Evolutionary conservation across 2,797 vertebrate species (phyloP), one percentile per base, ranked within the genome.

Genomic region (Anomalospiza imberbis): DNA sequence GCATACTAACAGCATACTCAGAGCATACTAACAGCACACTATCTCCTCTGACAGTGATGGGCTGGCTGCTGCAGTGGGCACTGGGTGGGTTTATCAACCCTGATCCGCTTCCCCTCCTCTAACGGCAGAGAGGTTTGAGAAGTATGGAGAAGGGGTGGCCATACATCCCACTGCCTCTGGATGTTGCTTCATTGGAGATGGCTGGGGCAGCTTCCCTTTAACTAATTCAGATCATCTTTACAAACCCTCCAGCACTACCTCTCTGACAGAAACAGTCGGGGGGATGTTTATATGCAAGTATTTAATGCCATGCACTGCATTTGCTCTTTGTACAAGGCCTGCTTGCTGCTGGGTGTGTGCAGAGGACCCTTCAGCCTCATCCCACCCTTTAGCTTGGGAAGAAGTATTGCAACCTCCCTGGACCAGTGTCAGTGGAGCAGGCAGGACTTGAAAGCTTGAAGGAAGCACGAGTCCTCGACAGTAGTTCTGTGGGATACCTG

Each of bases 1-100:
- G 95, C 95, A 97, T 96, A 94, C 95, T 97, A 95, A 97, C 89
- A 67, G 74, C 74, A 67, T 44, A 36, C 48, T 85, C 62, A 29
- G 40, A 66, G 95, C 95, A 96, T 95, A 72, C 94, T 95, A 94
- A 91, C 86, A 67, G 88, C 60, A 48, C n/a, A 2, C 36, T 61
- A 16, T 44, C 53, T 93, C 91, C 78, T n/a, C 92, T 53, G 74
- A 89, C 71, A 87, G 95, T 51, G 36, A 24, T 0, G 16, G 93
- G 60, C 72, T 3, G 5, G 38, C 71, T 90, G 75, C 88, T 85
- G 78, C 1, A 0, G 62, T 85, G 74, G 61, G 54, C 13, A 13
- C 61, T 3, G 36, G 63, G 60, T n/a, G 78, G 81, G 91, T 86
- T 91, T 82, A 83, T 94, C 17, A 7, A 57, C 62, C 70, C 47